Base-by-base conservation (phyloP, 2,888 invertebrate species). In the Sarcophaga subvicina region DNA sequence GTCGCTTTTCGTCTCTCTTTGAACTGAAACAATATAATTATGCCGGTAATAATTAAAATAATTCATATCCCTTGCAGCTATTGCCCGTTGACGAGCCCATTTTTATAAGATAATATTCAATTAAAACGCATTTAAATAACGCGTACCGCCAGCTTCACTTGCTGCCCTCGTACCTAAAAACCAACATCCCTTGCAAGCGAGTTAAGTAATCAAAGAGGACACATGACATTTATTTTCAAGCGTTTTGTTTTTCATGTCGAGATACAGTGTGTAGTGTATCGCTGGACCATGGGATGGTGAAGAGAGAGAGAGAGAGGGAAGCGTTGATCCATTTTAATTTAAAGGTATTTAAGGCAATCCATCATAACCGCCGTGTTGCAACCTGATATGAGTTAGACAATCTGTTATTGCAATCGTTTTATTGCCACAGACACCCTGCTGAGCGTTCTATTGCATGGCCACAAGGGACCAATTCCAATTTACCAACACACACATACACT, bases 381-480 rank as follows among this genome's bases (percentile, higher is more conserved):
- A 92, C 91, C 89, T 90, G 92, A 92, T 92, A 92, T 92, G 92
- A 92, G 91, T 90, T 89, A 89, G 90, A 90, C 92, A 92, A 92
- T 92, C 91, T 91, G 91, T 89, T 92, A 90, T 87, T 91, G 90
- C 92, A 91, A 91, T 91, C 91, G 90, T 89, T 85, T 69, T 75
- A 86, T 86, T 80, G 85, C 82, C 79, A 80, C 47, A 84, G 80
- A 54, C 89, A 89, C 92, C 93, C 93, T 91, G 93, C 91, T 90
- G 92, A 91, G 93, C 91, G 90, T 93, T 93, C 92, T 93, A 93
- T 93, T 92, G 93, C 91, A 90, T 90, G 91, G 92, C 91, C 93
- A 92, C 93, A 92, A 92, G 93, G 93, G 93, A 93, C 93, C 93
- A 92, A 93, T 93, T 93, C 92, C 89, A 89, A 90, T 89, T 89